A percentile compares a stretch with the other conserved stretches of the same genome.
These are phyloP conservation scores for Enteromius paludinosus DNA, from an alignment of 2,797 vertebrate genomes.

Conservation along the genomic window DNA sequence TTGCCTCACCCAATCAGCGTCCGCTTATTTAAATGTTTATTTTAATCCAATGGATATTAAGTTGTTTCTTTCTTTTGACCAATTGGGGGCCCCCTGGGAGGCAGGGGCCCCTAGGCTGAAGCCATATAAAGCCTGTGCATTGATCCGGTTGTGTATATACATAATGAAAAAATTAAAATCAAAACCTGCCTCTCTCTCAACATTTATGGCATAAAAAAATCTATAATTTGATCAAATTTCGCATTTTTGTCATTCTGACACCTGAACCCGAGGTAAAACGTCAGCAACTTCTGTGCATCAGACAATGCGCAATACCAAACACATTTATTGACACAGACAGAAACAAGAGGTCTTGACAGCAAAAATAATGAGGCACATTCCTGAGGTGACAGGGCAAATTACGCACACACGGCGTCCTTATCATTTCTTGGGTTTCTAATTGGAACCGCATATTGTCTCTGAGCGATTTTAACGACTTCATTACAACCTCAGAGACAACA, in stretches of 20 bases:
- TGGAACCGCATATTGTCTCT: conserved; percentile 71
- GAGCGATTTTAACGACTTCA: conserved; percentile 76
- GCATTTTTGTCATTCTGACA: conserved; percentile 4
- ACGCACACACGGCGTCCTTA: conserved; percentile 71
- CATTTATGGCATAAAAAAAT: neutral
- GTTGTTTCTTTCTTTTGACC: too few species aligned
- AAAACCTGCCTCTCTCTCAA: neutral
- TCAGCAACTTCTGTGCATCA: conserved; percentile 13
- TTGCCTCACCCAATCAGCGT: too few species aligned
- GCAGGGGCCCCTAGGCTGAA: too few species aligned
- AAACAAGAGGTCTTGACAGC: conserved; percentile 37
- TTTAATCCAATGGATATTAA: too few species aligned
- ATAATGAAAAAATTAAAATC: neutral
- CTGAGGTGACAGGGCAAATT: conserved; percentile 65
- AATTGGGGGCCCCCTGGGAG: too few species aligned
- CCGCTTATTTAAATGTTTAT: too few species aligned
- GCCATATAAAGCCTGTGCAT: too few species aligned
- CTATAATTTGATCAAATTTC: neutral
- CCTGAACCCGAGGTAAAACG: neutral
- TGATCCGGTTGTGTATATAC: too few species aligned
- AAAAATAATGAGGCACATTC: conserved; percentile 52
- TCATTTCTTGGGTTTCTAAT: conserved; percentile 63
- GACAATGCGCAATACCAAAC: conserved; percentile 32
- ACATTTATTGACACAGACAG: conserved; percentile 53
- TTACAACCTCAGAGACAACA: conserved; percentile 74